Evolutionary conservation across 35 echinoderm and acorn worm genomes (phyloP), one percentile per base, ranked within the genome.

Genomic region (Holothuria glaberrima): DNA sequence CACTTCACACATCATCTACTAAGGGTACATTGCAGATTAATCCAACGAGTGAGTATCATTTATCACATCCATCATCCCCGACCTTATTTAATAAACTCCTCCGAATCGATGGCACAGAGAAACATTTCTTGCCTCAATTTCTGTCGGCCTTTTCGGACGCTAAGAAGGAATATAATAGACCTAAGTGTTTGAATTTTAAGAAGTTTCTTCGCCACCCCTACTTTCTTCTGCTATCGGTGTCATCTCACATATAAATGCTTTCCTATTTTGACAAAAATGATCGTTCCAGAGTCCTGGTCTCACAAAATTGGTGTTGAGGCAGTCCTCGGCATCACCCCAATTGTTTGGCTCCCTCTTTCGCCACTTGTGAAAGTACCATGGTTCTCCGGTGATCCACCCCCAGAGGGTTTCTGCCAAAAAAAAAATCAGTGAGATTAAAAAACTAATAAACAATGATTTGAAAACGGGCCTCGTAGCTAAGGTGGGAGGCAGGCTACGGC

Each of bases 281-380:
- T 84, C 80, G 21, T 84, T 84, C 80, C 80, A 84, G 10, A 31
- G 30, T 31, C 80, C 59, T 18, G 80, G 59, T 61, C 80, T 59
- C 54, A 84, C 80, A 61, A 84, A 84, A 46, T 84, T 84, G 9
- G 80, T 84, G 52, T 84, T 64, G 48, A 84, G 29, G 57, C 80
- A 84, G 28, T 84, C 30, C 30, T 84, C 80, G 22, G 25, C 59
- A 17, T 84, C 61, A 0, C 80, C 80, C 80, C 80, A 84, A 31
- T 84, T 84, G 56, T 84, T 84, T 61, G 80, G 80, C 19, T 84
- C 80, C 17, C 56, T 60, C 57, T 84, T 25, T 10, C 80, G 12
- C 80, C 80, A 84, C 3, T 24, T 33, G 17, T 34, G 12, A 29
- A 61, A 84, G 24, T 9, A 2, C 80, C 80, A 84, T 9, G 74